These are phyloP conservation scores for Pteronotus mesoamericanus DNA, from an alignment of 2,797 vertebrate genomes.

Conservation along the genomic window DNA sequence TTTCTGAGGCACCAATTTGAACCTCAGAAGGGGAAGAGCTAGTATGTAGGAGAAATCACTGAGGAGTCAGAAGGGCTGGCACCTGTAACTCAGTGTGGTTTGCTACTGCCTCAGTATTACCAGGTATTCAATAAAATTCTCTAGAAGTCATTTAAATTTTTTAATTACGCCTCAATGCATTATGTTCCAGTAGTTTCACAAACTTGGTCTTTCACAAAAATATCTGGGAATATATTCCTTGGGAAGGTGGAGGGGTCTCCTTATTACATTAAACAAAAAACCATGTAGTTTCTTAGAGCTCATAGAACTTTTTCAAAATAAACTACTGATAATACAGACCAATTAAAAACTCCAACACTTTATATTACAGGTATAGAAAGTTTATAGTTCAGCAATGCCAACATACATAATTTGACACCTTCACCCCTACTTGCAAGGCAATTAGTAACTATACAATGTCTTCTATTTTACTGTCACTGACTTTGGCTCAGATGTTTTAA, in stretches of 20 bases:
- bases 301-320: conserved; percentile 50
- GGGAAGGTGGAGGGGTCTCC: conserved; percentile 20
- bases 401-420: conserved; percentile 23
- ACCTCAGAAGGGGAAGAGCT: neutral
- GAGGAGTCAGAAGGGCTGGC: neutral
- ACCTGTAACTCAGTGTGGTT: neutral
- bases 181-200: conserved; percentile 9
- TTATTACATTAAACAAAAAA: conserved; percentile 50
- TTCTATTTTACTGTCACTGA: neutral
- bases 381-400: neutral
- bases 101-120: neutral
- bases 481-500: conserved; percentile 64
- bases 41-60: neutral
- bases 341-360: conserved; percentile 53
- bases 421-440: neutral
- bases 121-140: neutral
- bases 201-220: conserved; percentile 33
- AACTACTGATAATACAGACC: conserved; percentile 24
- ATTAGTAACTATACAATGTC: neutral
- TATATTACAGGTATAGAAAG: conserved; percentile 54
- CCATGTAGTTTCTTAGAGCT: conserved; percentile 47
- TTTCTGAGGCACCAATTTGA: neutral
- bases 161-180: neutral
- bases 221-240: conserved; percentile 5
- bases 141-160: neutral